These are phyloP conservation scores for Oncorhynchus tshawytscha DNA, from an alignment of 2,113 vertebrate species.

Conservation along the genomic window DNA sequence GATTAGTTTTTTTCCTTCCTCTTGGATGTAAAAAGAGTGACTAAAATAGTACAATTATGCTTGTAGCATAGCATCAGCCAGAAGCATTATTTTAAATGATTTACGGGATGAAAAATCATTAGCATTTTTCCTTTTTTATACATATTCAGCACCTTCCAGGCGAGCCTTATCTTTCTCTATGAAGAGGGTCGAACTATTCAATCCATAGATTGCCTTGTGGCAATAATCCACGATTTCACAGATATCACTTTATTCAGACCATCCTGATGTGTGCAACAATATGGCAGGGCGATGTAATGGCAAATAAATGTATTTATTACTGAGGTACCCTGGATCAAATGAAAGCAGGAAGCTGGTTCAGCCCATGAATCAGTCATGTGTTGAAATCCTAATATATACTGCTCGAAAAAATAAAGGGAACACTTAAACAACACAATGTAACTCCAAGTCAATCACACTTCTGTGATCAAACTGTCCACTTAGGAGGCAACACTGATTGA, in stretches of 20 bases:
- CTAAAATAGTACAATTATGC: not conserved
- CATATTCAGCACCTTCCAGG: not conserved
- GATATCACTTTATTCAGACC: not conserved
- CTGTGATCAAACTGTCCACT: too few relatives aligned
- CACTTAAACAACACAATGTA: too few relatives aligned
- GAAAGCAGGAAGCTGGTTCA: not conserved
- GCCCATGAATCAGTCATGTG: not conserved
- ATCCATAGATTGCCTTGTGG: not conserved
- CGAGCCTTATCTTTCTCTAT: not conserved
- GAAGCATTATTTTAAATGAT: not conserved
- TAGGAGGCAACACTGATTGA: too few relatives aligned
- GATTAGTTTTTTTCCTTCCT: not conserved
- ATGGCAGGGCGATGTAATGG: not conserved
- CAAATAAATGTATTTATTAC: slow-evolving; percentile 3
- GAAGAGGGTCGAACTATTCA: not conserved
- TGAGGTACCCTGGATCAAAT: not conserved
- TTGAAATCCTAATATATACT: slow-evolving; percentile 1
- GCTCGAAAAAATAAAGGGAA: too few relatives aligned
- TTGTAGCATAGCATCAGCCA: not conserved
- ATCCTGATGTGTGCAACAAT: not conserved
- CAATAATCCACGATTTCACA: not conserved
- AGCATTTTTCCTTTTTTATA: not conserved
- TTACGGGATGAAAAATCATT: not conserved
- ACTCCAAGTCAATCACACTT: too few relatives aligned
- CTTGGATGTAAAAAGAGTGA: not conserved